These are phyloP conservation scores for Hoplias malabaricus DNA, from an alignment of 2,113 vertebrate species.

Conservation along the genomic window DNA sequence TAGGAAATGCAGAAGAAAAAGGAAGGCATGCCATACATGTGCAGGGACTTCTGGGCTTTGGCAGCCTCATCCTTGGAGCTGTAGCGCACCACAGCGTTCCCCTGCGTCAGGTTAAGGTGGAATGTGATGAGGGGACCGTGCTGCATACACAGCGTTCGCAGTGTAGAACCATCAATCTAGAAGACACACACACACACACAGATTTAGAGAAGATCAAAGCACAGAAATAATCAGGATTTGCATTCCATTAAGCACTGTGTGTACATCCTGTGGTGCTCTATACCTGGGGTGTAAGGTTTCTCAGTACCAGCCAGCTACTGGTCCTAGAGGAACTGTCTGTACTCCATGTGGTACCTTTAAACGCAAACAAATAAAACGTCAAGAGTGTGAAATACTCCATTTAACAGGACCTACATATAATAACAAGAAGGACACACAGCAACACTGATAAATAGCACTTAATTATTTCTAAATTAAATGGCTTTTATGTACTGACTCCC, in stretches of 20 bases:
- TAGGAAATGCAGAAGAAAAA: background rate
- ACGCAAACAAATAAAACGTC: background rate
- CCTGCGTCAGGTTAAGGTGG: constrained; percentile 99
- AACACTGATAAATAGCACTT: no score
- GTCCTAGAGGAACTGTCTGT: constrained; percentile 93
- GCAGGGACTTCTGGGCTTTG: constrained; percentile 98
- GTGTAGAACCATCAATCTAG: constrained; percentile 96
- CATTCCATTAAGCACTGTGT: background rate
- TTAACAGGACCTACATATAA: no score
- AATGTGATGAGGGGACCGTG: constrained; percentile 98
- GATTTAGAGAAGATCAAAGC: background rate
- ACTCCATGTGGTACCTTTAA: constrained; percentile 91
- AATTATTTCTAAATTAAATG: no score
- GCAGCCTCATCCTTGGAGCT: constrained; percentile 98
- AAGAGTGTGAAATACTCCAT: no score
- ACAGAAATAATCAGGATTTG: background rate
- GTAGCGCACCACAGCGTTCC: constrained; percentile 97
- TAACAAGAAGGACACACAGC: no score
- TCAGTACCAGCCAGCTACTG: constrained; percentile 96
- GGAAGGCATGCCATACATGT: constrained; percentile 82
- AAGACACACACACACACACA: constrained; percentile 11
- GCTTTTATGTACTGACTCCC: no score
- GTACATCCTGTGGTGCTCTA: no score
- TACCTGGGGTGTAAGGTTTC: constrained; percentile 98
- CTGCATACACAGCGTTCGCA: constrained; percentile 96